Conservation (phyloP, 2,797 vertebrate species). For the Neopelma chrysocephalum region DNA sequence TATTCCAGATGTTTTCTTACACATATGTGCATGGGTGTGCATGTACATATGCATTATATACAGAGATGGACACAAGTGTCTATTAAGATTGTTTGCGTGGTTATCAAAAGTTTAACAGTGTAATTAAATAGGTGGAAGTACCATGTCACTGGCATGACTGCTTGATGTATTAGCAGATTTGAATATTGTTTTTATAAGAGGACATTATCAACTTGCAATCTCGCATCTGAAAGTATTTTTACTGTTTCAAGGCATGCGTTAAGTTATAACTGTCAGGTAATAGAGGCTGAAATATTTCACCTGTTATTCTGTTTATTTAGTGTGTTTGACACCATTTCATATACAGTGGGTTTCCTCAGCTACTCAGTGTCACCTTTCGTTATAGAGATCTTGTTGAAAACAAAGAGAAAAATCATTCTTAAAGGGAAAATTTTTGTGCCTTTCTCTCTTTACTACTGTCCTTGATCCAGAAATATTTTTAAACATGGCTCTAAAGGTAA, state of each 20-base stretch:
- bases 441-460: neutral
- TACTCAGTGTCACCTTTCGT: neutral
- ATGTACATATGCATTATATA: accelerated
- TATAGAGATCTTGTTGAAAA: neutral
- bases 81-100: neutral
- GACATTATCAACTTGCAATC: neutral
- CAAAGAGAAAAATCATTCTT: neutral
- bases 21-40: neutral
- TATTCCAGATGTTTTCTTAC: neutral
- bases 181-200: neutral
- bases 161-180: neutral
- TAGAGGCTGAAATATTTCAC: neutral
- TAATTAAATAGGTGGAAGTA: neutral
- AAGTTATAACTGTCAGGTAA: neutral
- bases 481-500: neutral
- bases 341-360: neutral
- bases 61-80: neutral
- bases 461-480: neutral
- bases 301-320: neutral
- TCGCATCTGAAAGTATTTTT: neutral
- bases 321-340: neutral
- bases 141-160: neutral
- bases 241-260: neutral
- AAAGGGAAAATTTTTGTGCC: neutral
- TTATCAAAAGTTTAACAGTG: neutral